phyloP scores from a whole-genome alignment of 2,888 invertebrate species.

The Chloroclysta siterata region DNA sequence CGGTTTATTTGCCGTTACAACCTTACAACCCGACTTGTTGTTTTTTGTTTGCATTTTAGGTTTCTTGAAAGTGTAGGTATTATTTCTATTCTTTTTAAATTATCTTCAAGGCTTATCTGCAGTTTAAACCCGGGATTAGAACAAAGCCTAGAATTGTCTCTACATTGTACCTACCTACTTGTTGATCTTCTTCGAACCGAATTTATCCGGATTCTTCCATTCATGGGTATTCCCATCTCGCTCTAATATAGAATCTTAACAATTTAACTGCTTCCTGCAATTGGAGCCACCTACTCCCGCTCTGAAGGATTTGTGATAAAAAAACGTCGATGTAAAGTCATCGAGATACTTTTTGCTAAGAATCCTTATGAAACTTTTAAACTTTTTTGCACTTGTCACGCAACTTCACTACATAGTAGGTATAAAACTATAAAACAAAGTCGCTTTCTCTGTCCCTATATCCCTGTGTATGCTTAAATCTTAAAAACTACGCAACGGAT shows the following conservation, averaged over 20 bases:
- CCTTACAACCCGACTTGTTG: neutral
- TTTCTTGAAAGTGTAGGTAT: neutral
- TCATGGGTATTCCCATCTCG: slow-evolving; percentile 26
- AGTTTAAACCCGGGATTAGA: neutral
- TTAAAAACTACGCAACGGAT: no score
- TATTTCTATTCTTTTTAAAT: neutral
- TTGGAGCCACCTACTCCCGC: slow-evolving; percentile 33
- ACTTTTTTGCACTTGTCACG: neutral
- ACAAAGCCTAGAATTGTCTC: neutral
- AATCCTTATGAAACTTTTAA: slow-evolving; percentile 14
- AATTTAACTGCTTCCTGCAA: slow-evolving; percentile 41
- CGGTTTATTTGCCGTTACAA: neutral
- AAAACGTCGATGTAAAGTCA: slow-evolving; percentile 27
- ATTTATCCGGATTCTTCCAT: slow-evolving; percentile 26
- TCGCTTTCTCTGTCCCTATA: no score
- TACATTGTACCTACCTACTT: no score
- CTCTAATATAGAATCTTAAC: slow-evolving; percentile 37
- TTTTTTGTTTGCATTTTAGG: neutral
- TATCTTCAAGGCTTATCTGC: no score
- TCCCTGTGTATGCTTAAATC: no score
- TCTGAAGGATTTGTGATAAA: slow-evolving; percentile 31
- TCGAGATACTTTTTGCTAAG: slow-evolving; percentile 21
- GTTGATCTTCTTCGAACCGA: slow-evolving; percentile 24
- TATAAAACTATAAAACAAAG: no score
- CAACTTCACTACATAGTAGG: no score